Conservation (phyloP, 1,140 invertebrate genomes). For the Nomia melanderi region DNA sequence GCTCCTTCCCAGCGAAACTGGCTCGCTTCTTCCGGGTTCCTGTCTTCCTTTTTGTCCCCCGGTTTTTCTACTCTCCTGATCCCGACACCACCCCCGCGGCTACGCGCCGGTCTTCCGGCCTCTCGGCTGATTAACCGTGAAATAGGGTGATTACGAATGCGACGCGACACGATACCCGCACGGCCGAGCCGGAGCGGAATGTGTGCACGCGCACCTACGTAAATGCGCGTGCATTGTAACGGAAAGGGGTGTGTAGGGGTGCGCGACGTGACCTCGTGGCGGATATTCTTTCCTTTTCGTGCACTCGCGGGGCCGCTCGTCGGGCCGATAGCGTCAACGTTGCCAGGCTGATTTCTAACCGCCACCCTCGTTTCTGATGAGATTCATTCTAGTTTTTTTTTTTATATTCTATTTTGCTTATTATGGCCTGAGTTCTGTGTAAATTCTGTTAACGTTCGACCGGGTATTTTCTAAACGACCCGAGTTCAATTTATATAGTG, state of each 20-base stretch:
- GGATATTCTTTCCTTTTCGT: conserved; percentile 34
- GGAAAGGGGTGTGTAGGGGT: background rate
- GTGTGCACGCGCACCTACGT: conserved; percentile 36
- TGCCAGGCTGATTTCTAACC: background rate
- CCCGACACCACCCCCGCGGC: background rate
- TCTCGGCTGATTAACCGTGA: conserved; percentile 51
- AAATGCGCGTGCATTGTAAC: conserved; percentile 39
- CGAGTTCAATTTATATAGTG: no score
- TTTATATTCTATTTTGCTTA: no score
- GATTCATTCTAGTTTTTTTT: background rate
- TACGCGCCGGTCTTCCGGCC: conserved; percentile 16
- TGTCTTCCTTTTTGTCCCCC: background rate
- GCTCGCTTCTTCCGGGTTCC: no score
- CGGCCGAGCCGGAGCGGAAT: no score
- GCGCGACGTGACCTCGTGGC: conserved; percentile 40
- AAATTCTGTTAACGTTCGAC: no score
- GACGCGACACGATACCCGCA: conserved; percentile 28
- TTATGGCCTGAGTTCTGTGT: no score
- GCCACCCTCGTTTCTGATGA: background rate
- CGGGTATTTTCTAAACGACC: no score
- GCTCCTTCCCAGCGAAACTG: background rate
- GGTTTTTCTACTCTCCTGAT: background rate
- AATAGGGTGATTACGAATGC: conserved; percentile 40
- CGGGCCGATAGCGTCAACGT: conserved; percentile 1
- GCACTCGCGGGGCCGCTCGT: conserved; percentile 14